These are phyloP conservation scores for Tetragnatha montana DNA, from an alignment of 2,888 invertebrate species.

Conservation along the genomic window DNA sequence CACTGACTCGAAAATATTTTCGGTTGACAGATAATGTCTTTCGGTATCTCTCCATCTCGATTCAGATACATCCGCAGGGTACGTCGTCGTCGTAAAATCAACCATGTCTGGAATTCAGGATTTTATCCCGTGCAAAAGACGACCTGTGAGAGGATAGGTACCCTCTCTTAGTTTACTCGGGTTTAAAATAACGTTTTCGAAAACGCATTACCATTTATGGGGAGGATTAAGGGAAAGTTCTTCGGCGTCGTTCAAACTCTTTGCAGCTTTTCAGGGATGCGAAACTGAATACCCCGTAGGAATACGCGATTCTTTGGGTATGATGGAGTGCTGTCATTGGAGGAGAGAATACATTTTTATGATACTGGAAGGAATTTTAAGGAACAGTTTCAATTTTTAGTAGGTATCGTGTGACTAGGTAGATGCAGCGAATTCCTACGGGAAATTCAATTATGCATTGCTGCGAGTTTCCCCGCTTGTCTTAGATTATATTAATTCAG, in stretches of 20 bases:
- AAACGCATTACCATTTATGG: background rate
- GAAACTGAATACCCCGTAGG: background rate
- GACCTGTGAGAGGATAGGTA: background rate
- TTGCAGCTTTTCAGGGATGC: background rate
- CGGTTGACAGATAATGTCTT: conserved; percentile 55
- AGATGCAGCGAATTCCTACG: too few species aligned
- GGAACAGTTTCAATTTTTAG: too few species aligned
- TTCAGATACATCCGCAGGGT: background rate
- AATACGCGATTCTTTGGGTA: background rate
- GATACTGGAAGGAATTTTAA: too few species aligned
- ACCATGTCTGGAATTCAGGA: background rate
- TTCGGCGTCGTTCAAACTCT: background rate
- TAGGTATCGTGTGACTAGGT: too few species aligned
- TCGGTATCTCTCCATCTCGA: conserved; percentile 1
- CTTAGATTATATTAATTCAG: too few species aligned
- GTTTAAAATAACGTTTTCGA: background rate
- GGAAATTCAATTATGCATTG: too few species aligned
- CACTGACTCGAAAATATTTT: conserved; percentile 48
- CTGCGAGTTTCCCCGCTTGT: too few species aligned
- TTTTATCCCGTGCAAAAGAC: background rate
- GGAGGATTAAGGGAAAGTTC: background rate
- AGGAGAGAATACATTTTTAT: too few species aligned
- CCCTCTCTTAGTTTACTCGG: background rate
- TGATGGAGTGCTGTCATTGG: too few species aligned
- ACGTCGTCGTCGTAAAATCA: background rate